A percentile compares a stretch with the other conserved stretches of the same genome.
phyloP scores from a whole-genome alignment of 1,140 invertebrate species.

The Brachionus manjavacas region DNA sequence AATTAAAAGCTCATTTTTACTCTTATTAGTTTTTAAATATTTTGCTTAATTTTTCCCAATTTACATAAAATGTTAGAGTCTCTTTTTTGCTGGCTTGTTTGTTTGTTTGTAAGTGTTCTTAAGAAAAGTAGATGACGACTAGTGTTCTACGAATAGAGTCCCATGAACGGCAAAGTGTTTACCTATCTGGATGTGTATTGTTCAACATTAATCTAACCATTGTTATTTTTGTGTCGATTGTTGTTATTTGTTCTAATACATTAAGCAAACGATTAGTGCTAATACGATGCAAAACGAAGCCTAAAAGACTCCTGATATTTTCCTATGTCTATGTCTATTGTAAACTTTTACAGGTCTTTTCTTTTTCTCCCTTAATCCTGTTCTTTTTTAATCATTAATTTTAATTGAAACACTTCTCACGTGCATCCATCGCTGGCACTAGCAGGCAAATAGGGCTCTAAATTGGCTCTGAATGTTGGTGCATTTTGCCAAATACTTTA shows the following conservation, averaged over 20 bases:
- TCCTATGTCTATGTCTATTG: not conserved
- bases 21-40: conserved; percentile 27
- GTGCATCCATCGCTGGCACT: not conserved
- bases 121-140: not conserved
- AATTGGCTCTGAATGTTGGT: too few relatives aligned
- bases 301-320: not conserved
- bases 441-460: too few relatives aligned
- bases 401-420: not conserved
- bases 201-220: not conserved
- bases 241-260: conserved; percentile 18
- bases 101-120: not conserved
- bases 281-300: conserved; percentile 1
- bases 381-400: not conserved
- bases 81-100: too few relatives aligned
- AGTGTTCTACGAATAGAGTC: not conserved
- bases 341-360: conserved; percentile 15
- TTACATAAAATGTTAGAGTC: conserved; percentile 10
- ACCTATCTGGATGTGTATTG: not conserved
- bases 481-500: too few relatives aligned
- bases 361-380: not conserved
- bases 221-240: conserved; percentile 2
- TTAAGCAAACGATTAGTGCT: conserved; percentile 19
- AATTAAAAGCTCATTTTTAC: conserved; percentile 28
- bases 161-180: not conserved
- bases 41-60: conserved; percentile 4